These are phyloP conservation scores for Zoanthus sansibaricus DNA, from an alignment of 92 coral and sea anemone species.

Conservation along the genomic window DNA sequence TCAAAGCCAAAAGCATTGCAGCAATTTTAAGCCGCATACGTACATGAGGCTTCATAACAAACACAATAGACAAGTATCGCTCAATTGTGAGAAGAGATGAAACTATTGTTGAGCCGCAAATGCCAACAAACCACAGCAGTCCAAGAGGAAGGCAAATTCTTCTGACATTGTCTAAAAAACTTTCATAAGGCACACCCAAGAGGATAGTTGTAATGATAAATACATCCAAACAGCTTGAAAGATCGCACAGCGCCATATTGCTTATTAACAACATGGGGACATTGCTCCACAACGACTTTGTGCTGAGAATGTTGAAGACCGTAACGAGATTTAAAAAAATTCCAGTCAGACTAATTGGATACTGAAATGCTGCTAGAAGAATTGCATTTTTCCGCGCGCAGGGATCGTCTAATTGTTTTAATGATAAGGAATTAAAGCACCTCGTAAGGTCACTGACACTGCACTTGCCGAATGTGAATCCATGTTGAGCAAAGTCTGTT, in stretches of 20 bases:
- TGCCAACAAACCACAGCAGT: constrained; percentile 61
- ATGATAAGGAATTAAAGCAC: neutral
- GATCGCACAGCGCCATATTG: neutral
- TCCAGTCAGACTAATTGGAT: constrained; percentile 11
- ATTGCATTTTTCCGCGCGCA: constrained; percentile 11
- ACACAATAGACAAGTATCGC: too few species aligned
- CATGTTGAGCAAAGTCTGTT: constrained; percentile 9
- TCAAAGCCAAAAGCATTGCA: neutral
- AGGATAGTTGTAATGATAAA: neutral
- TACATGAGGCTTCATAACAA: constrained; percentile 44
- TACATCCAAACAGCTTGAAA: constrained; percentile 22
- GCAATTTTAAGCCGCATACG: constrained; percentile 49
- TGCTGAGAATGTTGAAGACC: constrained; percentile 10
- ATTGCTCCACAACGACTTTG: constrained; percentile 13
- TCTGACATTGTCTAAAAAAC: constrained; percentile 17
- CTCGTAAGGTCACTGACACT: too few species aligned
- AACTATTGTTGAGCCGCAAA: constrained; percentile 58
- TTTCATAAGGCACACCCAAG: constrained; percentile 38
- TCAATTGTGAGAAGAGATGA: constrained; percentile 61
- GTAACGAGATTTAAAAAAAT: constrained; percentile 10
- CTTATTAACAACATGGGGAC: constrained; percentile 7
- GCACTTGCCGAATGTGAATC: constrained; percentile 27
- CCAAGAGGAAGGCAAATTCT: too few species aligned
- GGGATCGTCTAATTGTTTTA: constrained; percentile 13
- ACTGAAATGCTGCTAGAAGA: constrained; percentile 7